phyloP scores from a whole-genome alignment of 2,113 vertebrate genomes.

The Brevimyrus niger region DNA sequence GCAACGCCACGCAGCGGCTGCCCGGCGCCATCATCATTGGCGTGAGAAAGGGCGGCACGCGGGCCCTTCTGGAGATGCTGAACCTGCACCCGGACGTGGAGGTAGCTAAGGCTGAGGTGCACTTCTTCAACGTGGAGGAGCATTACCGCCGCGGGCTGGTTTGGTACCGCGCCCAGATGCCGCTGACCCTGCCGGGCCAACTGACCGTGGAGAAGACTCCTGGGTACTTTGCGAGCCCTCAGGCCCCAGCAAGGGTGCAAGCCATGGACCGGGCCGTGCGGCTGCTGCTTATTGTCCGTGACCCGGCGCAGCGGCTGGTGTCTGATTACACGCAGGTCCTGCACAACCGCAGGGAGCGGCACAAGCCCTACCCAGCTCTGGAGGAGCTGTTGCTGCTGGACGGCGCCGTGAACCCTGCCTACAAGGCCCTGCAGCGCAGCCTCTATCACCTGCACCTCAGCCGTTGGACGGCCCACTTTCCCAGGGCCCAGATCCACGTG shows the following conservation, averaged over 20 bases:
- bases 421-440: constrained; percentile 71
- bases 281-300: constrained; percentile 65
- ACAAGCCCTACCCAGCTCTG: constrained; percentile 62
- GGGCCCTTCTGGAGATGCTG: constrained; percentile 71
- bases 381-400: constrained; percentile 57
- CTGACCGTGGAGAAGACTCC: constrained; percentile 73
- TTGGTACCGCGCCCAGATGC: constrained; percentile 73
- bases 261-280: constrained; percentile 57
- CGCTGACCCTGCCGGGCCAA: constrained; percentile 51
- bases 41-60: constrained; percentile 68
- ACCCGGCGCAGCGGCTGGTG: constrained; percentile 66
- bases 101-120: constrained; percentile 66
- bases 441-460: constrained; percentile 63
- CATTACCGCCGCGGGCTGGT: constrained; percentile 59
- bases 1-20: constrained; percentile 48
- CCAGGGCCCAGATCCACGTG: constrained; percentile 62
- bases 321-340: constrained; percentile 77
- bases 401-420: constrained; percentile 52
- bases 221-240: constrained; percentile 61
- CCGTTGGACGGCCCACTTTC: constrained; percentile 64
- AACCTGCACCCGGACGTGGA: constrained; percentile 68
- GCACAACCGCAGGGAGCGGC: constrained; percentile 60
- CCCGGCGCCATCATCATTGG: constrained; percentile 70
- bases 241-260: constrained; percentile 55
- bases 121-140: constrained; percentile 71